Evolutionary conservation across 2,113 vertebrate genomes (phyloP).

Genomic region (Phalacrocorax pelagicus): DNA sequence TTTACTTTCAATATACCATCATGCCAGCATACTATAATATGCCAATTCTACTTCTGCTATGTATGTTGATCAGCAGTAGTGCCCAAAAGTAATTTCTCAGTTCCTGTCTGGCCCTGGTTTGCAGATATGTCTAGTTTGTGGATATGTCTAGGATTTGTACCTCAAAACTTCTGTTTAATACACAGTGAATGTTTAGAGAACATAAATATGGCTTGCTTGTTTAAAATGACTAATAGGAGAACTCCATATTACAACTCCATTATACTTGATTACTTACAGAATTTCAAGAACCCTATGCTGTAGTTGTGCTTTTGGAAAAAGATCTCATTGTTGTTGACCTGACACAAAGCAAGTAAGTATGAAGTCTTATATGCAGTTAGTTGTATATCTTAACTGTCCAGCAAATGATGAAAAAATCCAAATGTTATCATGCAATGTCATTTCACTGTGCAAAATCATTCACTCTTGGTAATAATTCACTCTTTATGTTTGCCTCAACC

Average conservation of each 20-base stretch:
- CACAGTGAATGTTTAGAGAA: neutral
- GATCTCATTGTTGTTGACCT: conserved; percentile 94
- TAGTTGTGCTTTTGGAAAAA: conserved; percentile 93
- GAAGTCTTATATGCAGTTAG: neutral
- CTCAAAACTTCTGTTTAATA: neutral
- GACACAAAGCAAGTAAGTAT: conserved; percentile 93
- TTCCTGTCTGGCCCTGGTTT: neutral
- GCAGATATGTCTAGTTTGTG: neutral
- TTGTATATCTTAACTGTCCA: neutral
- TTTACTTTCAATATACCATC: neutral
- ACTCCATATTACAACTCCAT: neutral
- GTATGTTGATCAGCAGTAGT: neutral
- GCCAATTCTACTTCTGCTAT: neutral
- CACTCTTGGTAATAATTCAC: neutral
- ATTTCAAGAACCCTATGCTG: conserved; percentile 94
- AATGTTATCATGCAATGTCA: neutral
- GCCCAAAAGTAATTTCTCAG: neutral
- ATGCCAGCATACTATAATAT: neutral
- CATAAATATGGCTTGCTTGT: neutral
- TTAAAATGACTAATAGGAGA: conserved; percentile 4
- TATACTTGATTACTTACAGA: conserved; percentile 71
- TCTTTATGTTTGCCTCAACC: neutral
- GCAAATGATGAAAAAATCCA: neutral
- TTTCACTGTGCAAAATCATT: neutral
- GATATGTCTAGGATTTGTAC: neutral